A percentile compares a stretch with the other conserved stretches of the same genome.
phyloP scores from a whole-genome alignment of 2,888 invertebrate species.

The Lumbricus terrestris region DNA sequence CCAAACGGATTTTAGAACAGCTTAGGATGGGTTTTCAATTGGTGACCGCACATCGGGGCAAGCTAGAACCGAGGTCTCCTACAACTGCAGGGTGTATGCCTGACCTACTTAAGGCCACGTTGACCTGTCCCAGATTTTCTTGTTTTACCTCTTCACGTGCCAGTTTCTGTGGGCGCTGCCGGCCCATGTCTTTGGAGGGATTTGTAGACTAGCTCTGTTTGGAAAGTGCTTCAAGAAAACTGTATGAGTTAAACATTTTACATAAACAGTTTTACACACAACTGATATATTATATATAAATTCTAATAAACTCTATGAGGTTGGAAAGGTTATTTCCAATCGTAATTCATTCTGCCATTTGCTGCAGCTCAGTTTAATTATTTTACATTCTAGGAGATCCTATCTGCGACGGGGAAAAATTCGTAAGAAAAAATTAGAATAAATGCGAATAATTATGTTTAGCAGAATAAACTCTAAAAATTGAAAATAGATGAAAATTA shows the following conservation, averaged over 20 bases:
- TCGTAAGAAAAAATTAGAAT: not conserved
- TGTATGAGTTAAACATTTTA: not conserved
- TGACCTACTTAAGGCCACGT: too few relatives aligned
- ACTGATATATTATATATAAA: not conserved
- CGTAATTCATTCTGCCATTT: not conserved
- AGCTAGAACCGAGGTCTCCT: not conserved
- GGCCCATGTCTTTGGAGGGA: not conserved
- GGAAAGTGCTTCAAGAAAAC: not conserved
- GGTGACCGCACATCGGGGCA: not conserved
- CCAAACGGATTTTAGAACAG: not conserved
- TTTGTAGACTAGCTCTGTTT: not conserved
- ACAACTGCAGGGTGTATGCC: not conserved
- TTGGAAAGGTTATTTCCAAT: not conserved
- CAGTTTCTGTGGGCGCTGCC: not conserved
- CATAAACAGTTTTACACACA: not conserved
- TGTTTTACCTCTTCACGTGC: not conserved
- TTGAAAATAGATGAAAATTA: not conserved
- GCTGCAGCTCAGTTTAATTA: not conserved
- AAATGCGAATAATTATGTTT: not conserved
- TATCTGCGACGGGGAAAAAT: not conserved
- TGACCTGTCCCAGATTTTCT: too few relatives aligned
- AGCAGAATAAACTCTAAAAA: not conserved
- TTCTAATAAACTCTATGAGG: not conserved
- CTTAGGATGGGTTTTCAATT: not conserved
- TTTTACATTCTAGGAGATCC: too few relatives aligned